Percentiles rank a stretch among this genome's conserved stretches.
These are phyloP conservation scores for Oryzaephilus surinamensis DNA, from an alignment of 1,140 invertebrate species.

Conservation along the genomic window DNA sequence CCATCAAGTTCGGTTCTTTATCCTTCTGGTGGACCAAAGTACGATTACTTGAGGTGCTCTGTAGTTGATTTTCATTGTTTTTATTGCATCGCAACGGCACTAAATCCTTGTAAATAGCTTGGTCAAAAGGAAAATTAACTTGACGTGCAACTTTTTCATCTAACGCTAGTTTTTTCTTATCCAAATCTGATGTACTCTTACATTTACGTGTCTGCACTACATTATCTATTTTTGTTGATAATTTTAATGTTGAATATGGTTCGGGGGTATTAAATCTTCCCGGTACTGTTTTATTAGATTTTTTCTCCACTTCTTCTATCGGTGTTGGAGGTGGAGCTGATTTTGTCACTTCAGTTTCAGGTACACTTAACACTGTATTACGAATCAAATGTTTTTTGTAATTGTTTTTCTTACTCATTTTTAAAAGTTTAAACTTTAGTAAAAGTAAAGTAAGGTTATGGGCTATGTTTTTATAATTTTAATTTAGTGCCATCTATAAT, in stretches of 20 bases:
- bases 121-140: slow-evolving; percentile 26
- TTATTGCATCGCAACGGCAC: slow-evolving; percentile 19
- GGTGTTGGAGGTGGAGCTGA: background rate
- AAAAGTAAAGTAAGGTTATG: slow-evolving; percentile 8
- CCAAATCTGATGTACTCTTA: too few relatives aligned
- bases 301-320: background rate
- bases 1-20: slow-evolving; percentile 22
- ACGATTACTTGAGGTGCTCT: slow-evolving; percentile 14
- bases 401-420: slow-evolving; percentile 4
- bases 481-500: too few relatives aligned
- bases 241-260: slow-evolving; percentile 15
- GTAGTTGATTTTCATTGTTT: slow-evolving; percentile 7
- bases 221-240: slow-evolving; percentile 21
- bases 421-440: background rate
- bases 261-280: slow-evolving; percentile 22
- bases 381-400: slow-evolving; percentile 19
- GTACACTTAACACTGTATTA: slow-evolving; percentile 16
- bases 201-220: slow-evolving; percentile 14
- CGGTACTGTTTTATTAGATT: slow-evolving; percentile 6
- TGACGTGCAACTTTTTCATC: slow-evolving; percentile 27
- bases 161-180: slow-evolving; percentile 14
- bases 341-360: slow-evolving; percentile 8
- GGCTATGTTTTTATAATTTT: too few relatives aligned
- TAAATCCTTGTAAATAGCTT: slow-evolving; percentile 26
- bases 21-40: slow-evolving; percentile 24